Evolutionary conservation across 2,888 invertebrate genomes (phyloP), one percentile per base, ranked within the genome.

Genomic region (Epirrita christyi): DNA sequence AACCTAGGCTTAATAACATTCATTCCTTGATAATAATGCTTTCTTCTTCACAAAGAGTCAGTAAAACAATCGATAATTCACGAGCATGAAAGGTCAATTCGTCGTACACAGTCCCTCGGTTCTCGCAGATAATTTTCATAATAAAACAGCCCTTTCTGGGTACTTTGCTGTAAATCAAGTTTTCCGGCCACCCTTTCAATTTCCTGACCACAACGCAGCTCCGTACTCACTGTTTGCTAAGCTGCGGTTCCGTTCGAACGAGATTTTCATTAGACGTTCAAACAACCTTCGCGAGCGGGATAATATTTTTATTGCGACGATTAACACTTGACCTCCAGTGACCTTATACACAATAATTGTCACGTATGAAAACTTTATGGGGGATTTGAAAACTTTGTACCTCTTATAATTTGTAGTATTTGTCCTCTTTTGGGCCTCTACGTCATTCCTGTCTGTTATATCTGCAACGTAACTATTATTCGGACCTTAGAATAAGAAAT

Each of bases 101-200:
- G 68, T 70, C 73, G 72, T 67, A 67, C 64, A 64, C 69, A 66
- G 55, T 70, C 75, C 75, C 64, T 68, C 72, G 70, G 72, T 71
- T 73, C 68, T 75, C 75, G 76, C 67, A 80, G 85, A 85, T 86
- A 86, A 86, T 86, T 86, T 86, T 86, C 82, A 85, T 83, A 85
- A 83, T 86, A 86, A 85, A 86, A 84, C 83, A 86, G 84, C 86
- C 87, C 86, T 85, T 85, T 84, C 83, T 81, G 75, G 80, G 77
- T 80, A 83, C 80, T 82, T 85, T 79, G 82, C 78, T 85, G 83
- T 88, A 86, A 86, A 86, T 86, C 86, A 85, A 84, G 85, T 86
- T 86, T 85, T 81, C 85, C 83, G 82, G 73, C 76, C 80, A 80
- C 80, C 84, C 83, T 85, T 85, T 85, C 86, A 84, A 86, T 87